phyloP scores from a whole-genome alignment of 2,797 vertebrate genomes.

The Sebastes elongatus region DNA sequence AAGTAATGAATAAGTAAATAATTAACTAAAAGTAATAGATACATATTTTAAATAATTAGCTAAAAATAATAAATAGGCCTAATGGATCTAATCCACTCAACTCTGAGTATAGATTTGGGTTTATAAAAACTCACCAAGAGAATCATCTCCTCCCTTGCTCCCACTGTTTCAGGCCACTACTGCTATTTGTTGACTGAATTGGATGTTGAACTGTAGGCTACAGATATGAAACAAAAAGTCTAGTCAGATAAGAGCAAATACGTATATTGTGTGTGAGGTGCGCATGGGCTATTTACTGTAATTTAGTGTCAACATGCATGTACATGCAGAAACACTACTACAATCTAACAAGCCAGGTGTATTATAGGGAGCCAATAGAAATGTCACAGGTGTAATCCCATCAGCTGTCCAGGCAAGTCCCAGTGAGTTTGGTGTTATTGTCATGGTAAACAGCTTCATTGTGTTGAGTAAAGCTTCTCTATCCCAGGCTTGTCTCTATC shows the following conservation, averaged over 20 bases:
- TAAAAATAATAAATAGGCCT: no score
- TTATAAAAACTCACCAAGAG: conserved; percentile 5
- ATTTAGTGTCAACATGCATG: not conserved
- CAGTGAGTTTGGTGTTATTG: conserved; percentile 7
- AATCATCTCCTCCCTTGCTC: not conserved
- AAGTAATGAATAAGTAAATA: no score
- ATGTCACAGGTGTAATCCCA: conserved; percentile 36
- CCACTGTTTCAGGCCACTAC: not conserved
- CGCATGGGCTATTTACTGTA: not conserved
- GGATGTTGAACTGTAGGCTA: not conserved
- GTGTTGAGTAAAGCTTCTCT: conserved; percentile 11
- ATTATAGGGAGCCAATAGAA: not conserved
- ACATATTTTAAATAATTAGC: no score
- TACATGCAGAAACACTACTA: not conserved
- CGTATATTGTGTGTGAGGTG: not conserved
- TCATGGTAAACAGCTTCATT: conserved; percentile 40
- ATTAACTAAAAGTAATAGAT: no score
- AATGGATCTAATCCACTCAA: conserved; percentile 61
- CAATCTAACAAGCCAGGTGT: not conserved
- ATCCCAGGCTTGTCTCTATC: not conserved
- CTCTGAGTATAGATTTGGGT: conserved; percentile 22
- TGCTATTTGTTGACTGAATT: not conserved
- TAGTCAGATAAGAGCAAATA: not conserved
- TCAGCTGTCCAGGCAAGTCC: not conserved
- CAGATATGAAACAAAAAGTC: not conserved